Evolutionary conservation across 2,797 vertebrate species (phyloP).

Genomic region (Protosalanx chinensis): DNA sequence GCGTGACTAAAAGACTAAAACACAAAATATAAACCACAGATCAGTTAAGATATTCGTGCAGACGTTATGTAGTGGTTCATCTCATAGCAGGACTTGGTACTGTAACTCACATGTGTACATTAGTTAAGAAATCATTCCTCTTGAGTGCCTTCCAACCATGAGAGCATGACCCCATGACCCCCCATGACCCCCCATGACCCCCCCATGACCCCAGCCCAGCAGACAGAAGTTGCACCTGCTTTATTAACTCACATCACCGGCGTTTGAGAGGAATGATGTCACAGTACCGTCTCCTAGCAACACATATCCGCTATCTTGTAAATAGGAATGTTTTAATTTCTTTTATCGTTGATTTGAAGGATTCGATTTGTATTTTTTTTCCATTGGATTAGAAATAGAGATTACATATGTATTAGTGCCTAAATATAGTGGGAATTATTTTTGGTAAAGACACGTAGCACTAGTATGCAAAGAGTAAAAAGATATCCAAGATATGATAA

Average conservation of each 20-base stretch:
- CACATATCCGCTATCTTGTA: slow-evolving; percentile 66
- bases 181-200: too few species aligned
- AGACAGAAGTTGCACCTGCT: neutral
- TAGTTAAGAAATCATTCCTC: slow-evolving; percentile 70
- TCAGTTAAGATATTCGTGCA: neutral
- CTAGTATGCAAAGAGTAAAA: slow-evolving; percentile 48
- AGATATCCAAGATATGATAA: slow-evolving; percentile 12
- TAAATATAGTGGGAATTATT: slow-evolving; percentile 70
- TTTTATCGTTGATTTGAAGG: slow-evolving; percentile 60
- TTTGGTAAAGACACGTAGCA: slow-evolving; percentile 66
- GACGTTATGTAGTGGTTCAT: neutral
- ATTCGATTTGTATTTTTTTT: slow-evolving; percentile 42
- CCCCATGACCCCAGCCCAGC: too few species aligned
- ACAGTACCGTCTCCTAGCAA: slow-evolving; percentile 26
- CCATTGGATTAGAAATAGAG: slow-evolving; percentile 59
- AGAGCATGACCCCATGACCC: too few species aligned
- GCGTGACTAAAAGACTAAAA: neutral
- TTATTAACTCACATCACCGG: slow-evolving; percentile 40
- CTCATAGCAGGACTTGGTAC: slow-evolving; percentile 9
- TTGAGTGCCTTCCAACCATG: slow-evolving; percentile 72
- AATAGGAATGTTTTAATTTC: slow-evolving; percentile 53
- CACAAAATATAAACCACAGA: neutral
- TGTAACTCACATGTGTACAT: slow-evolving; percentile 37
- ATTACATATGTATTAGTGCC: slow-evolving; percentile 69
- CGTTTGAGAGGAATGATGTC: slow-evolving; percentile 77